Percentiles rank a stretch among this genome's conserved stretches.
phyloP scores from a whole-genome alignment of 2,888 invertebrate genomes.

The Dasypolia templi region DNA sequence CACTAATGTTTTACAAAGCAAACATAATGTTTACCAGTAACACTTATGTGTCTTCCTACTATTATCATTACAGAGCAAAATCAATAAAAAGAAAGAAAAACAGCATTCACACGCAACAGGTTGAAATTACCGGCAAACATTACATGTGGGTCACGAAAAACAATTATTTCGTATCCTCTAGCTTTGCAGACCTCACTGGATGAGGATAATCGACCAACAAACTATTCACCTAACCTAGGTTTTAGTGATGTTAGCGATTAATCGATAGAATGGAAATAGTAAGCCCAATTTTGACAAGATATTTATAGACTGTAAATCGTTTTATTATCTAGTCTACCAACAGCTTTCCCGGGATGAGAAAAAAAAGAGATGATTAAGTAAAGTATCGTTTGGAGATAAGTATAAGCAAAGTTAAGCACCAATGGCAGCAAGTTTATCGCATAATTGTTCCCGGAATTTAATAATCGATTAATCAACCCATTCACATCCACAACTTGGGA shows the following conservation, averaged over 20 bases:
- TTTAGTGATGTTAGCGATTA: conserved; percentile 30
- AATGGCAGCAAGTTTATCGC: not conserved
- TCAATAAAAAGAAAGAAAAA: conserved; percentile 22
- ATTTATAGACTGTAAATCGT: not conserved
- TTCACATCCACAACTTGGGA: conserved; percentile 25
- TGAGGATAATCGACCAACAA: conserved; percentile 46
- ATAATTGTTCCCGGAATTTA: conserved; percentile 2
- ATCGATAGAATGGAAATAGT: conserved; percentile 45
- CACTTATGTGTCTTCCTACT: conserved; percentile 16
- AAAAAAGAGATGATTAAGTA: not conserved
- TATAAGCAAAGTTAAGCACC: not conserved
- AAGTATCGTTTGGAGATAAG: not conserved
- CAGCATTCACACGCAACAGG: conserved; percentile 47
- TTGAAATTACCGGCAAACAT: conserved; percentile 51
- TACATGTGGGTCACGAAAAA: conserved; percentile 74
- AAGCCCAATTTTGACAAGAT: not conserved
- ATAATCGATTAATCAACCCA: conserved; percentile 23
- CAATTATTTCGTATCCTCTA: conserved; percentile 70
- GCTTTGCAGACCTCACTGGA: conserved; percentile 43
- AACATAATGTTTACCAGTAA: not conserved
- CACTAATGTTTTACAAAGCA: conserved; percentile 9
- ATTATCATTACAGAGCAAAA: conserved; percentile 10
- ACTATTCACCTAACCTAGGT: conserved; percentile 13
- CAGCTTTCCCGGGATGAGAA: not conserved
- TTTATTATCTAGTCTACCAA: not conserved